Evolutionary conservation across 1,140 invertebrate species (phyloP), one percentile per base, ranked within the genome.

Genomic region (Drosophila ambigua): DNA sequence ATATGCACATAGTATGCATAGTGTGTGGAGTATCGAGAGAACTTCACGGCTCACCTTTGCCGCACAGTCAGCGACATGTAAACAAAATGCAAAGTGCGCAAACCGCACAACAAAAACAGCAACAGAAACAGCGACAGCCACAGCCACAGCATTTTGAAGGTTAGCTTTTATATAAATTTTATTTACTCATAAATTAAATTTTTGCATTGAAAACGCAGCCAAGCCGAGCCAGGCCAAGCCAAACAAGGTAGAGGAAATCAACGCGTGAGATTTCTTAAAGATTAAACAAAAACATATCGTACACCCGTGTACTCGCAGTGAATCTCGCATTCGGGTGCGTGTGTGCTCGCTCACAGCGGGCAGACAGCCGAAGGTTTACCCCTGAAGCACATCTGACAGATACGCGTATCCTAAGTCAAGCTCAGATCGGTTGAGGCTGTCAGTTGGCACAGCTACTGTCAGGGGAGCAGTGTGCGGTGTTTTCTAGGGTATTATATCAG

Each of bases 161-260:
- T 83, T 83, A 72, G 71, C 75, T 65, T 68, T 67, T 39, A 39
- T 39, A 79, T 83, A 71, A 64, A 75, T 72, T 82, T 66, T 67
- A 83, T 83, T 82, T 83, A 83, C 61, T 58, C 79, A 79, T 83
- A 78, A 81, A 77, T 77, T 62, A 82, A 57, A 77, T 77, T 65
- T 81, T 68, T 51, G 62, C 79, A 81, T 77, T 81, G 78, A 81
- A 81, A 80, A 65, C 72, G 57, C 49, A 62, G 72, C 58, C 66
- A 81, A 76, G 45, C 61, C 41, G 39, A 45, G 11, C n/a, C 53
- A 4, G 13, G 35, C 35, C 11, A 2, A 5, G 1, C 61, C 44
- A 16, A 57, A 35, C 66, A 69, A 69, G 66, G 66, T 69, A 69
- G 66, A 69, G 66, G 66, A 69, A 69, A 69, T 69, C 66, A 69